These are phyloP conservation scores for Ginglymostoma cirratum DNA, from an alignment of 2,113 vertebrate species.

Conservation along the genomic window DNA sequence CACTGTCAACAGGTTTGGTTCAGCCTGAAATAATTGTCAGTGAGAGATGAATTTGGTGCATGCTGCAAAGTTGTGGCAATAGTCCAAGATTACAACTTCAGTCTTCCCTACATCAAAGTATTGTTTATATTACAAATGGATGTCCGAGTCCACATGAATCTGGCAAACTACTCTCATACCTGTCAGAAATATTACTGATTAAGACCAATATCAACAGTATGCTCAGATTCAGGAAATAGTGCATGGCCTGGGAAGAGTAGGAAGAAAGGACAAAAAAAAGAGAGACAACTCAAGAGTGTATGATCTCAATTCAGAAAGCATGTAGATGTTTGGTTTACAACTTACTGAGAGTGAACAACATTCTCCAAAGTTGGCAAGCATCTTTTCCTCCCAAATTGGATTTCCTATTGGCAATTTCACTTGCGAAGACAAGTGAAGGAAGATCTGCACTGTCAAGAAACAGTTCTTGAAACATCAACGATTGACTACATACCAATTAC, in stretches of 20 bases:
- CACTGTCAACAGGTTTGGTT: too few relatives aligned
- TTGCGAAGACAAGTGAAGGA: background rate
- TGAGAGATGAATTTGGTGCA: background rate
- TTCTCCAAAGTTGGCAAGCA: background rate
- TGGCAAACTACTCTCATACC: background rate
- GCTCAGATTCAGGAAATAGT: background rate
- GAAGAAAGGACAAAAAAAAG: background rate
- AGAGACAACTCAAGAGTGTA: background rate
- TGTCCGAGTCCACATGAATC: background rate
- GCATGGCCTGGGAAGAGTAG: background rate
- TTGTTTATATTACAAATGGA: background rate
- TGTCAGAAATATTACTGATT: background rate
- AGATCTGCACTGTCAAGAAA: background rate
- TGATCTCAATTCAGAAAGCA: background rate
- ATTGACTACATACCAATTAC: background rate
- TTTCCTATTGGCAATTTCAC: background rate
- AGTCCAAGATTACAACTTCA: background rate
- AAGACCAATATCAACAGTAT: background rate
- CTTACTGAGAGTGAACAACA: background rate
- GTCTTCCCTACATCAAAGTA: background rate
- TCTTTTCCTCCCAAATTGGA: background rate
- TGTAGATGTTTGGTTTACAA: background rate
- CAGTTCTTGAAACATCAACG: background rate
- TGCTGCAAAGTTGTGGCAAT: background rate
- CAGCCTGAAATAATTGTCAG: background rate